Conservation (phyloP, 2,888 invertebrate species). For the Acrobasis consociella region DNA sequence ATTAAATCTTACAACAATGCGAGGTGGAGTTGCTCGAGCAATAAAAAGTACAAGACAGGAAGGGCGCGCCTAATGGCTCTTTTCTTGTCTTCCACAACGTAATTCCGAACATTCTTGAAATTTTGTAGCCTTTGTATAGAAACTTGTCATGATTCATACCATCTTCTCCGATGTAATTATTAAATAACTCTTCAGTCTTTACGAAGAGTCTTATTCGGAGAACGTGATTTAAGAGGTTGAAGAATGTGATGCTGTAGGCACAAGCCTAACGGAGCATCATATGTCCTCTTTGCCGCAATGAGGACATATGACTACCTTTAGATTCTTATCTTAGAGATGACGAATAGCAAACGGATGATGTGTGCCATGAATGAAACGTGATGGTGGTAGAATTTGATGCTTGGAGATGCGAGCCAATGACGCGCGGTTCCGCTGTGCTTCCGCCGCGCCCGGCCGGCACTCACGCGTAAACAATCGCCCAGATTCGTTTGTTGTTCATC, state of each 20-base stretch:
- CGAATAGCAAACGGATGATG: conserved; percentile 47
- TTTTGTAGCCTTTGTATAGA: not conserved
- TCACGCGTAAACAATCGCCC: conserved; percentile 72
- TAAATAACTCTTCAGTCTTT: not conserved
- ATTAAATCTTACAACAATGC: conserved; percentile 74
- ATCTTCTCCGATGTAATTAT: conserved; percentile 12
- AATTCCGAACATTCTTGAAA: conserved; percentile 18
- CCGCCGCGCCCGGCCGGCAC: conserved; percentile 64
- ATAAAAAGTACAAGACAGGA: conserved; percentile 77
- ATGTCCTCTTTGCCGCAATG: too few species aligned
- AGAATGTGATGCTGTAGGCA: conserved; percentile 3
- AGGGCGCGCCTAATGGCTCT: conserved; percentile 74
- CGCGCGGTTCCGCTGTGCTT: conserved; percentile 76
- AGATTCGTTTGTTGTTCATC: conserved; percentile 58
- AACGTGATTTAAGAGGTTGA: not conserved
- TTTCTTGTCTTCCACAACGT: conserved; percentile 37
- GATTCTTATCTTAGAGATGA: conserved; percentile 51
- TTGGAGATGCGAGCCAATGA: conserved; percentile 68
- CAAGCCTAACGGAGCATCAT: too few species aligned
- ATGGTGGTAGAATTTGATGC: conserved; percentile 62
- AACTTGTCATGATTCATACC: conserved; percentile 6
- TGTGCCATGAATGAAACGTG: conserved; percentile 63
- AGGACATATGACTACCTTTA: not conserved
- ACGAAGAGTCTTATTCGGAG: not conserved
- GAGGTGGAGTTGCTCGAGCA: conserved; percentile 70